phyloP scores from a whole-genome alignment of 2,888 invertebrate species.

The Steinernema hermaphroditum region DNA sequence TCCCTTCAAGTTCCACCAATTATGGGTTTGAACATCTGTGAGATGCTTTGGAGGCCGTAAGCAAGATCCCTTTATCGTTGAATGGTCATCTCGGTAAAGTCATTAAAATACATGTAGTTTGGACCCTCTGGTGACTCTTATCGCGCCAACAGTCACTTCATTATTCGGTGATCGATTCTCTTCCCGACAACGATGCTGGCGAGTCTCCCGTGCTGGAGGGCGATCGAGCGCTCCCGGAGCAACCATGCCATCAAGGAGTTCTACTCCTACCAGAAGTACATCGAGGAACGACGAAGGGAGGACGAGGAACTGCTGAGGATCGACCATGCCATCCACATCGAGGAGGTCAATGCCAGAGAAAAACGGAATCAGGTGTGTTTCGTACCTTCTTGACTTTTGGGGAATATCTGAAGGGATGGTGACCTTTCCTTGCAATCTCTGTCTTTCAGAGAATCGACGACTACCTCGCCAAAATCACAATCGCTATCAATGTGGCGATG shows the following conservation, averaged over 20 bases:
- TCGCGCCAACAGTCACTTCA: too few species aligned
- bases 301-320: background rate
- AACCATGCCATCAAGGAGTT: slow-evolving; percentile 23
- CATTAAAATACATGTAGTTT: too few species aligned
- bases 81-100: too few species aligned
- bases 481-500: slow-evolving; percentile 47
- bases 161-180: too few species aligned
- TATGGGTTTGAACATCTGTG: too few species aligned
- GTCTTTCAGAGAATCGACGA: slow-evolving; percentile 44
- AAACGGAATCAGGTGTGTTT: background rate
- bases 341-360: background rate
- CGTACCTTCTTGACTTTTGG: background rate
- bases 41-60: too few species aligned
- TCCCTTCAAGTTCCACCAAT: too few species aligned
- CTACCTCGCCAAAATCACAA: slow-evolving; percentile 46
- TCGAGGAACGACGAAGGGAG: slow-evolving; percentile 1
- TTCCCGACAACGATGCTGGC: background rate
- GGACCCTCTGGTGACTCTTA: too few species aligned
- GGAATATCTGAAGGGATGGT: background rate
- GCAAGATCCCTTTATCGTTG: too few species aligned
- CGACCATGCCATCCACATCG: slow-evolving; percentile 9
- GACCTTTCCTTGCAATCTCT: background rate
- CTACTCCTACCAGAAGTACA: slow-evolving; percentile 13
- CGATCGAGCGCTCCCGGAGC: background rate
- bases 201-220: slow-evolving; percentile 19